Evolutionary conservation across 1,140 invertebrate species (phyloP), one percentile per base, ranked within the genome.

Genomic region (Zaprionus capensis): DNA sequence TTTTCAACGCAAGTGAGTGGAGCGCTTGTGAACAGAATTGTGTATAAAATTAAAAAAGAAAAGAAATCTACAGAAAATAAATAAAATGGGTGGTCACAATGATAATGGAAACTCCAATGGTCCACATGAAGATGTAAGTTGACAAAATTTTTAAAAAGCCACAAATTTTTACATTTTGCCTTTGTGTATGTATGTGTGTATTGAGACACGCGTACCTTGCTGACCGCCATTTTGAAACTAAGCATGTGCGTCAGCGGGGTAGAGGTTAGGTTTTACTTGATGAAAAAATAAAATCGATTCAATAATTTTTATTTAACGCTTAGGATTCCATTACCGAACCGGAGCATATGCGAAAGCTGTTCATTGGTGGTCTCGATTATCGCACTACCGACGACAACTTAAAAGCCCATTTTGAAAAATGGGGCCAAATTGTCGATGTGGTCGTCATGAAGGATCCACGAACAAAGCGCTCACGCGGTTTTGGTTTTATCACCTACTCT

Each of bases 361-460:
- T 99, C 91, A 99, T 99, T 93, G 99, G 99, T 26, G 99, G 99
- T 5, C 94, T 99, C 17, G 98, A 99, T 92, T 99, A 98, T 91
- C 96, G 97, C 84, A 99, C 99, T n/a, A 98, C 97, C 28, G 98
- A 99, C 93, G 97, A 98, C 44, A 97, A 97, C 14, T 92, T 99
- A 5, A 98, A 98, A 91, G 96, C 96, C 69, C 98, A 99, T 93
- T 99, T 99, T 94, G 97, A 97, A 91, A 96, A 99, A 95, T 99
- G 97, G 97, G 99, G 99, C 31, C 97, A 99, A 92, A 98, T 99
- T 81, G 97, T 98, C 0, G 99, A 99, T 94, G 98, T 98, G 44
- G 98, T 99, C 22, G 99, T 99, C 0, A 99, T 99, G 98, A 98
- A 98, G 91, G 99, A 99, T 93, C 97, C 98, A 1, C 96, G 97